Base-by-base conservation (phyloP, 2,797 vertebrate species). In the Dryobates pubescens region DNA sequence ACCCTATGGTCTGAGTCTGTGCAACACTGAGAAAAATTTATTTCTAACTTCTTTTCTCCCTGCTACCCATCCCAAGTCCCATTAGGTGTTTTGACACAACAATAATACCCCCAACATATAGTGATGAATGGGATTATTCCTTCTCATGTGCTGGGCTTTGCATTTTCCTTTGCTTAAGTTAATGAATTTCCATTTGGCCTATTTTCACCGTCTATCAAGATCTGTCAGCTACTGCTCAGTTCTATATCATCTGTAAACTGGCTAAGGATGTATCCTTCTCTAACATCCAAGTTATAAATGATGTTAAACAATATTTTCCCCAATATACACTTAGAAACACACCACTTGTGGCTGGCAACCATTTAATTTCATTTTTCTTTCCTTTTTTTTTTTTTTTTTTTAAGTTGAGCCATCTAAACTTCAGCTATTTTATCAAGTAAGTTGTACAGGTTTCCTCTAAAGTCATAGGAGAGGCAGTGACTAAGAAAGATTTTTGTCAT, bases 61-160 rank as follows among this genome's bases (percentile, higher is more conserved):
- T 6, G 17, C 3, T 6, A 49, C 23, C 3, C 6, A 49, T 13
- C 19, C 5, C 8, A 51, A 22, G 5, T 6, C 5, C 15, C 12
- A 2, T 47, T 63, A 76, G 27, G 15, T 26, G 62, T 62, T 68
- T 77, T 15, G 32, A 58, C n/a, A 34, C 27, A 56, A 38, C n/a
- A 78, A 1, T 17, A n/a, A 53, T 13, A 13, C 1, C 4, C 16
- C 2, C 8, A 69, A 18, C 8, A 27, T 11, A 2, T 14, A 9
- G 14, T 17, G 17, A 17, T 58, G 9, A n/a, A 47, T 9, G 15
- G 10, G 0, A 4, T 76, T 58, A 2, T 17, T 62, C 30, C 14
- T 82, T 8, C 6, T 12, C 2, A 2, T 6, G 3, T 19, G 3
- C 19, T 80, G 32, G 8, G 30, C 10, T 72, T 72, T 24, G 2